Evolutionary conservation across 1,140 invertebrate species (phyloP).

Genomic region (Lethocerus indicus): DNA sequence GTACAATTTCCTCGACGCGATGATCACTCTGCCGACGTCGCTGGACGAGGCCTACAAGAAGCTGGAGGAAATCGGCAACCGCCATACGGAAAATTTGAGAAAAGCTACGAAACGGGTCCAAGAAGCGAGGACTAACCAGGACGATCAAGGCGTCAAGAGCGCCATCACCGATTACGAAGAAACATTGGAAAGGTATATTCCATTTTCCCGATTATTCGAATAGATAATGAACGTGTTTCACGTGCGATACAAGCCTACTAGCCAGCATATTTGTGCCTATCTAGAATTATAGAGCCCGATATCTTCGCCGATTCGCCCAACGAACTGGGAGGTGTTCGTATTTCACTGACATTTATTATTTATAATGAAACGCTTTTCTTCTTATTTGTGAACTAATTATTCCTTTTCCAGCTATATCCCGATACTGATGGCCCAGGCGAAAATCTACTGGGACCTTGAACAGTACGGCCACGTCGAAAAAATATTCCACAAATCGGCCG

Average conservation of each 20-base stretch:
- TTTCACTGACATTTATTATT: no score
- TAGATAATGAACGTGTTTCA: slow-evolving; percentile 6
- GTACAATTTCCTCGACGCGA: slow-evolving; percentile 79
- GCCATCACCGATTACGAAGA: slow-evolving; percentile 88
- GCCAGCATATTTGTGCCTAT: no score
- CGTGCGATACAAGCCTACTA: no score
- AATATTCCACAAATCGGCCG: slow-evolving; percentile 88
- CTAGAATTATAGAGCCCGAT: no score
- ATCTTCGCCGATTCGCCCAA: no score
- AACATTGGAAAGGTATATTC: slow-evolving; percentile 56
- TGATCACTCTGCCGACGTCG: slow-evolving; percentile 94
- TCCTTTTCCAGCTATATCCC: slow-evolving; percentile 56
- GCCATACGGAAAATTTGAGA: slow-evolving; percentile 75
- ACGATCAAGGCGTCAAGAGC: slow-evolving; percentile 77
- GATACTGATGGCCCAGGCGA: slow-evolving; percentile 96
- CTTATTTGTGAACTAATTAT: no score
- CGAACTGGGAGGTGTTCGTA: no score
- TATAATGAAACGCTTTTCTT: no score
- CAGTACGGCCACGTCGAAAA: slow-evolving; percentile 91
- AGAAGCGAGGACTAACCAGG: slow-evolving; percentile 71
- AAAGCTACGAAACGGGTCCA: slow-evolving; percentile 88
- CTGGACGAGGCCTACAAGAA: slow-evolving; percentile 94
- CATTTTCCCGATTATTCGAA: no score
- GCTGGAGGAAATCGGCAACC: slow-evolving; percentile 85
- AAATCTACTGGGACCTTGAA: slow-evolving; percentile 96